Percentiles rank a stretch among this genome's conserved stretches.
These are phyloP conservation scores for Clarias macrocephalus DNA, from an alignment of 2,113 vertebrate species.

Conservation along the genomic window DNA sequence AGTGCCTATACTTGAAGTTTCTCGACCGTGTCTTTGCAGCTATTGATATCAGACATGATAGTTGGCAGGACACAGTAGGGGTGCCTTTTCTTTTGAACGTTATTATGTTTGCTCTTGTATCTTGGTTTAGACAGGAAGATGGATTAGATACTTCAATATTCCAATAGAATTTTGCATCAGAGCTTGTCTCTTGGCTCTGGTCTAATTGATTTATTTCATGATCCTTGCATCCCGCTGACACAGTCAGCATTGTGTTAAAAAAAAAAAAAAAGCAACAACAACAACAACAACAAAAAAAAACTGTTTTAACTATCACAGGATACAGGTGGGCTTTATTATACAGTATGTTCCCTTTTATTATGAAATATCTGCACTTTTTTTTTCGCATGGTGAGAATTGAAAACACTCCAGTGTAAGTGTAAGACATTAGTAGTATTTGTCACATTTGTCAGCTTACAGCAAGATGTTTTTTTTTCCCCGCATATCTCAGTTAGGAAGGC, in stretches of 20 bases:
- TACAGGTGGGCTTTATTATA: neutral
- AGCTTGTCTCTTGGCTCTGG: neutral
- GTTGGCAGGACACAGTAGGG: neutral
- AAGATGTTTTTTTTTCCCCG: too few relatives aligned
- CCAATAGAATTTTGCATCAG: neutral
- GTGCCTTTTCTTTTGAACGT: neutral
- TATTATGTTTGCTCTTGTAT: neutral
- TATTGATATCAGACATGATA: neutral
- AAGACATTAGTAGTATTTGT: too few relatives aligned
- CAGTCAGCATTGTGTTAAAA: neutral
- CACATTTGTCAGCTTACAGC: too few relatives aligned
- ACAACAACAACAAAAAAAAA: too few relatives aligned
- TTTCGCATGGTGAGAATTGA: neutral
- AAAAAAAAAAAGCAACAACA: too few relatives aligned
- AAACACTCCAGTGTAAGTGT: neutral
- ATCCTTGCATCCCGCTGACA: neutral
- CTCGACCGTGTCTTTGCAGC: neutral
- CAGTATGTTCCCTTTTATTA: neutral
- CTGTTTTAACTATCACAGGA: neutral
- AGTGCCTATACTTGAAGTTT: neutral
- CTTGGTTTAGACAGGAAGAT: neutral
- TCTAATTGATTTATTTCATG: neutral
- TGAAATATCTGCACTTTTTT: neutral
- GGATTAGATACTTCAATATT: neutral
- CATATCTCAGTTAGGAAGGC: too few relatives aligned